A percentile compares a stretch with the other conserved stretches of the same genome.
These are phyloP conservation scores for Orussus abietinus DNA, from an alignment of 1,140 invertebrate species.

Conservation along the genomic window DNA sequence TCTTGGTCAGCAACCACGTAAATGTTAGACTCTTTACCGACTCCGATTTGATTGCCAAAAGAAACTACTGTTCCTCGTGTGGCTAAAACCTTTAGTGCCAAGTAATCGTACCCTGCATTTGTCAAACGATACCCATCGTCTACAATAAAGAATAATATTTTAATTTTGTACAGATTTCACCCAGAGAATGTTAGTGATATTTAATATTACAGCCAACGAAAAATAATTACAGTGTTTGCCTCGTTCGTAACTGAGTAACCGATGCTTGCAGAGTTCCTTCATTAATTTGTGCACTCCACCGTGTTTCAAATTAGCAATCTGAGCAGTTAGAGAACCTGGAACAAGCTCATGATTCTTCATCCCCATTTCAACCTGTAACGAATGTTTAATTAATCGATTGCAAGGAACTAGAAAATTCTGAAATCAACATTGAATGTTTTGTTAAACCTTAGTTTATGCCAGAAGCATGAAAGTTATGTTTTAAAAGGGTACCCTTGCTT, in stretches of 20 bases:
- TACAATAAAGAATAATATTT: constrained; percentile 47
- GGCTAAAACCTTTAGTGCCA: constrained; percentile 86
- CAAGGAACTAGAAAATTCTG: not conserved
- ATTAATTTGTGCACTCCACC: constrained; percentile 93
- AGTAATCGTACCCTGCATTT: constrained; percentile 94
- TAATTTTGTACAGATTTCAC: too few species aligned
- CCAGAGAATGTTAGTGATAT: constrained; percentile 9
- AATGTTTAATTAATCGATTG: constrained; percentile 13
- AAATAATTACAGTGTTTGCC: constrained; percentile 86
- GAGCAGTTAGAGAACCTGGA: constrained; percentile 79
- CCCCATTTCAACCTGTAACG: constrained; percentile 92
- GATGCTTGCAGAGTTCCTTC: constrained; percentile 85
- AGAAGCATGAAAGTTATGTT: too few species aligned
- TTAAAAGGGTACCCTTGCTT: too few species aligned
- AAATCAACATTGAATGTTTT: constrained; percentile 7
- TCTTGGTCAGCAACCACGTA: constrained; percentile 82
- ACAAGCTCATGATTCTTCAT: constrained; percentile 99
- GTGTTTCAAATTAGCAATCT: constrained; percentile 90
- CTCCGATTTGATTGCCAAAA: constrained; percentile 98
- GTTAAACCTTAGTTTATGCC: constrained; percentile 3
- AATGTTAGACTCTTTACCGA: constrained; percentile 97
- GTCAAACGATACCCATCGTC: constrained; percentile 96
- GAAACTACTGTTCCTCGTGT: constrained; percentile 74
- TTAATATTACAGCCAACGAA: constrained; percentile 2
- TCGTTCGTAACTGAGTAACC: constrained; percentile 86